A percentile compares a stretch with the other conserved stretches of the same genome.
Evolutionary conservation across 2,113 vertebrate genomes (phyloP).

Genomic region (Ceyx melanurus): DNA sequence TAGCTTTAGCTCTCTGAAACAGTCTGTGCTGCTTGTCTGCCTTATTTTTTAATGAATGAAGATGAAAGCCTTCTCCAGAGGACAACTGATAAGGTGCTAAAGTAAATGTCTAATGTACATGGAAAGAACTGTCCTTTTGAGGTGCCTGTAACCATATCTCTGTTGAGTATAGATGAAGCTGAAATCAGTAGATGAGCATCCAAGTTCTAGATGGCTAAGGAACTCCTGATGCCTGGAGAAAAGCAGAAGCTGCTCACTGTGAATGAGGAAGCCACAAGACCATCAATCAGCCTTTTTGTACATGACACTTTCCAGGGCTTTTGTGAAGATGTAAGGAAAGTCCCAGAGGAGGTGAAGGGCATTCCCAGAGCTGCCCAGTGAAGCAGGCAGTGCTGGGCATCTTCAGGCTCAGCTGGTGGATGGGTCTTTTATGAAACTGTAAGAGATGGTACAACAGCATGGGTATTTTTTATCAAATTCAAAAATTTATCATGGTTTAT

Average conservation of each 20-base stretch:
- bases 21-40: not conserved
- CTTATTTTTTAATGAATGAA: not conserved
- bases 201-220: not conserved
- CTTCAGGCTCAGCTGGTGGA: not conserved
- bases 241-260: not conserved
- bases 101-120: not conserved
- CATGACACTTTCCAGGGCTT: fast-evolving
- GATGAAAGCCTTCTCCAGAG: not conserved
- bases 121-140: not conserved
- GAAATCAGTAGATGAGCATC: not conserved
- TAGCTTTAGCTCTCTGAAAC: not conserved
- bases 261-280: not conserved
- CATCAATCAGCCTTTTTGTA: not conserved
- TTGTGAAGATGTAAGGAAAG: not conserved
- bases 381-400: not conserved
- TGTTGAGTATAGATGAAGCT: not conserved
- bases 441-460: not conserved
- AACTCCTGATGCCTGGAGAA: not conserved
- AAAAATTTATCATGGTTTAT: not conserved
- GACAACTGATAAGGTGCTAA: not conserved
- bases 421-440: not conserved
- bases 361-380: not conserved
- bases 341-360: not conserved
- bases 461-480: not conserved
- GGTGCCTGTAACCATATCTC: not conserved